Evolutionary conservation across 1,140 invertebrate genomes (phyloP), one percentile per base, ranked within the genome.

Genomic region (Aphelinus atriplicis): DNA sequence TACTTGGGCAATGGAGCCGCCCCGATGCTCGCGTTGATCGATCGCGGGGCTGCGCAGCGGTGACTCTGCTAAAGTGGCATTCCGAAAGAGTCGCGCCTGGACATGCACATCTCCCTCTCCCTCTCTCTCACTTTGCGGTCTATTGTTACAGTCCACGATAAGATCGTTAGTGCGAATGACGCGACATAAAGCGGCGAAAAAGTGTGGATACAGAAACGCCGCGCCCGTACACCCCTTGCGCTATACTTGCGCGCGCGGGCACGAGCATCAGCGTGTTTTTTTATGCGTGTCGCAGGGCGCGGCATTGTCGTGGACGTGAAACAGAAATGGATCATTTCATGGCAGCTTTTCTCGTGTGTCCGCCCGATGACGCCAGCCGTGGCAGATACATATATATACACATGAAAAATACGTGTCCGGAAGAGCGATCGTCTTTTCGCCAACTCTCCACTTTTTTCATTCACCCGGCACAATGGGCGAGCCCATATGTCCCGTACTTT

Each of bases 161-260:
- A 76, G 75, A 62, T 76, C 75, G 75, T 76, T 76, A 76, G 75
- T 56, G 51, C 70, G 75, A 76, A 72, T 76, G 75, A 76, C 75
- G 64, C 45, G 58, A 72, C 70, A 76, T 62, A 72, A 72, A 76
- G 60, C 7, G 67, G 62, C 10, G 67, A 75, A 57, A 56, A 51
- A 69, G 58, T 60, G 71, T 55, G 58, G 26, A 26, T 26, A 26
- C 26, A 26, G 26, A 26, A 26, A 26, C 26, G 26, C 26, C 26
- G 26, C 26, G 26, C 26, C 26, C 26, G 42, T n/a, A 61, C 63
- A 65, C 64, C 71, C 71, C 43, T 67, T 60, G 45, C 48, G 26
- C 26, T 26, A 26, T 26, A 26, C 26, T 26, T 26, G 26, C 26
- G 26, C 26, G 26, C 26, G 9, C 51, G 51, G 51, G 9, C 9